Conservation (phyloP, 2,797 vertebrate genomes). For the Enteromius radiatus region DNA sequence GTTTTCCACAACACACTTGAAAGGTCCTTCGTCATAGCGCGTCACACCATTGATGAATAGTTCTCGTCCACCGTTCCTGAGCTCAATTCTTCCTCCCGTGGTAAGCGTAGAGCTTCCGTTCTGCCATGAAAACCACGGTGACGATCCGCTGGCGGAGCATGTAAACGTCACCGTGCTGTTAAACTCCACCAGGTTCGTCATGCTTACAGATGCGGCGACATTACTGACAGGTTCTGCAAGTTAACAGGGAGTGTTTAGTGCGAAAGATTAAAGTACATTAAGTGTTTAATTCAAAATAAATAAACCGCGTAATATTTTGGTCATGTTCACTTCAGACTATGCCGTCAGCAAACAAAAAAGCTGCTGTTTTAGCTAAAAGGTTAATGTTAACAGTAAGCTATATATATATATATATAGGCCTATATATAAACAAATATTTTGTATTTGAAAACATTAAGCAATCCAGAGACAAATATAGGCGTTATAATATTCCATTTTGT, state of each 20-base stretch:
- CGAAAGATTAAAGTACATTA: neutral
- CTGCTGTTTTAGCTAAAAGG: neutral
- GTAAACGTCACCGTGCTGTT: slow-evolving; percentile 69
- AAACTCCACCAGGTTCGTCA: slow-evolving; percentile 70
- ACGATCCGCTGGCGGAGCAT: slow-evolving; percentile 69
- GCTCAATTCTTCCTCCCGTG: neutral
- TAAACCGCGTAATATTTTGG: neutral
- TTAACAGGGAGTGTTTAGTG: slow-evolving; percentile 30
- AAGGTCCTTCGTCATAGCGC: slow-evolving; percentile 66
- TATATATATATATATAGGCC: no score
- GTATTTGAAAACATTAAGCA: neutral
- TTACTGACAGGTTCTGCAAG: slow-evolving; percentile 68
- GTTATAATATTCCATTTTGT: neutral
- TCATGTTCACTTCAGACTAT: neutral
- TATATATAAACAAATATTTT: neutral
- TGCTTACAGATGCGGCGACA: slow-evolving; percentile 59
- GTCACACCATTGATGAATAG: slow-evolving; percentile 68
- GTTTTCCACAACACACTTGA: slow-evolving; percentile 72
- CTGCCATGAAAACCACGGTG: slow-evolving; percentile 67
- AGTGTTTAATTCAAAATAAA: neutral
- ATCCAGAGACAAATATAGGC: neutral
- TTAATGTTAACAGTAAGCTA: neutral
- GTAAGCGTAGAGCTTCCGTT: slow-evolving; percentile 60
- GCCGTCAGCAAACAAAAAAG: neutral
- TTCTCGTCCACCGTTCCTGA: slow-evolving; percentile 55